Percentiles rank a stretch among this genome's conserved stretches.
Evolutionary conservation across 2,888 invertebrate species (phyloP).

Genomic region (Microctonus aethiopoides): DNA sequence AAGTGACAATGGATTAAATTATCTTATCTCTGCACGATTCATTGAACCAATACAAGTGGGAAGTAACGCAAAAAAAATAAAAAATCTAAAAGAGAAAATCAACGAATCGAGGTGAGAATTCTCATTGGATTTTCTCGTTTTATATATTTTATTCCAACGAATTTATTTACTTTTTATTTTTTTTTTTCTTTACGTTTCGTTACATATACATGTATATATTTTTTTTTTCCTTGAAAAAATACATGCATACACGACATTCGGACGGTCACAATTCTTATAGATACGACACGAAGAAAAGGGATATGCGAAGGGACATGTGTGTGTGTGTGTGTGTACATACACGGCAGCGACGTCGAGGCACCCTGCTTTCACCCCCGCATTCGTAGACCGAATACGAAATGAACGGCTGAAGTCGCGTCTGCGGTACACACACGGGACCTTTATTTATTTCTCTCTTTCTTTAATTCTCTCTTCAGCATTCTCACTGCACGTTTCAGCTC

Average conservation of each 20-base stretch:
- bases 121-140: neutral
- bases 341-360: constrained; percentile 19
- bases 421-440: constrained; percentile 19
- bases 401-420: constrained; percentile 36
- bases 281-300: neutral
- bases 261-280: neutral
- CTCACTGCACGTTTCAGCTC: constrained; percentile 11
- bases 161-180: neutral
- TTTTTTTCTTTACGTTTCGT: neutral
- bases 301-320: constrained; percentile 34
- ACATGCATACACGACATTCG: neutral
- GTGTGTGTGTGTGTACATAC: constrained; percentile 29
- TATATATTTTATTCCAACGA: neutral
- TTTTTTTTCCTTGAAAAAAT: neutral
- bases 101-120: neutral
- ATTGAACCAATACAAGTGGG: neutral
- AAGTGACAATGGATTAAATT: neutral
- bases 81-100: neutral
- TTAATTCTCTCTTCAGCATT: neutral
- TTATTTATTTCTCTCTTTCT: constrained; percentile 23
- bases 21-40: neutral
- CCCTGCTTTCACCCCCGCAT: constrained; percentile 43
- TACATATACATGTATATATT: neutral
- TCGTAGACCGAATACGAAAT: constrained; percentile 49
- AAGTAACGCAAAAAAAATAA: neutral